These are phyloP conservation scores for Odocoileus virginianus DNA, from an alignment of 2,113 vertebrate genomes.

Conservation along the genomic window DNA sequence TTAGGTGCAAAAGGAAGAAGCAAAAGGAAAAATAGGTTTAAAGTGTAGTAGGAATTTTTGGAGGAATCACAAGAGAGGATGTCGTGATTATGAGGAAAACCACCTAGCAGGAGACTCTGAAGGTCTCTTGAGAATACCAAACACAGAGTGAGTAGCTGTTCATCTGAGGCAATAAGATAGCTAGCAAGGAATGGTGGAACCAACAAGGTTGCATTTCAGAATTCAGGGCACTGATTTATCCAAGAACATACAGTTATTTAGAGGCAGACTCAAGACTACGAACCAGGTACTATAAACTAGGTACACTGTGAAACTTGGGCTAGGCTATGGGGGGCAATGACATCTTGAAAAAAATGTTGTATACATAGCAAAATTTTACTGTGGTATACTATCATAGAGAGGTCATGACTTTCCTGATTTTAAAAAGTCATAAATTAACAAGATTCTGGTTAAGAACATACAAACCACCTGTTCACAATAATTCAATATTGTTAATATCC, in stretches of 20 bases:
- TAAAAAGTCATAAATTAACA: background rate
- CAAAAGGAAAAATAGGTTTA: background rate
- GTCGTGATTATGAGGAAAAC: background rate
- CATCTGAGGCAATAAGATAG: background rate
- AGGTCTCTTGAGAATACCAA: background rate
- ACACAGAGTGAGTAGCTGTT: background rate
- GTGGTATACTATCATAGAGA: background rate
- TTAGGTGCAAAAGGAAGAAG: background rate
- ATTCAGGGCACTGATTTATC: background rate
- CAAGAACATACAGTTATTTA: background rate
- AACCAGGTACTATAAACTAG: background rate
- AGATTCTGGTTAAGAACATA: background rate
- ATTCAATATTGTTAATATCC: background rate
- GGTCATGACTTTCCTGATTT: background rate
- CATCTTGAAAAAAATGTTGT: background rate
- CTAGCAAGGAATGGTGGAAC: background rate
- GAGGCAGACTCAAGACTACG: background rate
- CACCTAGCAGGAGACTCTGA: background rate
- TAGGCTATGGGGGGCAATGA: background rate
- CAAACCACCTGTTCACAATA: background rate
- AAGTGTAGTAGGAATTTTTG: background rate
- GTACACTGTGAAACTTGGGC: background rate
- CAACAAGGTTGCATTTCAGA: background rate
- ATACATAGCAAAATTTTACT: background rate
- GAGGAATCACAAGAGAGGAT: background rate